Percentiles rank a stretch among this genome's conserved stretches.
Evolutionary conservation across 2,797 vertebrate genomes (phyloP).

Genomic region (Pteropus rufus): DNA sequence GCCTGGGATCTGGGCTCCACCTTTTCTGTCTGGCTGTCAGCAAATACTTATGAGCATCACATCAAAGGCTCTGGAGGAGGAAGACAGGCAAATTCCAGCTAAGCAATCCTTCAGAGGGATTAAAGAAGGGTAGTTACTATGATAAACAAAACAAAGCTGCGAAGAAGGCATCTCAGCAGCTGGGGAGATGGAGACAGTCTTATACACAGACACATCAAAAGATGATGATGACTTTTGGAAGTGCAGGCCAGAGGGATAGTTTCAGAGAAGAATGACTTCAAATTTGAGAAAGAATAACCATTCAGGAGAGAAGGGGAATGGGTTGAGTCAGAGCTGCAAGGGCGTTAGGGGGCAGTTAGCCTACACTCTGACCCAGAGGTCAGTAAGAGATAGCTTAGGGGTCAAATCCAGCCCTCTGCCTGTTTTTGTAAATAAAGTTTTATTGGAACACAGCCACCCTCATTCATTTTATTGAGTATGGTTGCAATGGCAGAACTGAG

Average conservation of each 20-base stretch:
- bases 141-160: conserved; percentile 75
- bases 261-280: conserved; percentile 62
- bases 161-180: conserved; percentile 69
- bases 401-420: neutral
- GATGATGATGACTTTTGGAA: conserved; percentile 30
- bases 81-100: conserved; percentile 72
- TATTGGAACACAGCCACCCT: neutral
- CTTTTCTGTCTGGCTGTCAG: conserved; percentile 78
- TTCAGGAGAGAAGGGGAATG: neutral
- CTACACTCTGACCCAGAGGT: neutral
- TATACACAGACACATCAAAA: conserved; percentile 23
- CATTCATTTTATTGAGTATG: neutral
- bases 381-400: neutral
- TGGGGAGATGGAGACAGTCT: conserved; percentile 56
- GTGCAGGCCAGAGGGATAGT: neutral
- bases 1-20: conserved; percentile 75
- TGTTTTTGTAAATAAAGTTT: conserved; percentile 44
- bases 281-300: conserved; percentile 35
- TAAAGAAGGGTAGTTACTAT: conserved; percentile 68
- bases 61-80: conserved; percentile 71
- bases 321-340: neutral
- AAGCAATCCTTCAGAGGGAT: conserved; percentile 64
- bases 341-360: neutral
- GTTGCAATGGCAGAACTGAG: neutral
- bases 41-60: conserved; percentile 67